Conservation (phyloP, 2,113 vertebrate species). For the Protobothrops mucrosquamatus region DNA sequence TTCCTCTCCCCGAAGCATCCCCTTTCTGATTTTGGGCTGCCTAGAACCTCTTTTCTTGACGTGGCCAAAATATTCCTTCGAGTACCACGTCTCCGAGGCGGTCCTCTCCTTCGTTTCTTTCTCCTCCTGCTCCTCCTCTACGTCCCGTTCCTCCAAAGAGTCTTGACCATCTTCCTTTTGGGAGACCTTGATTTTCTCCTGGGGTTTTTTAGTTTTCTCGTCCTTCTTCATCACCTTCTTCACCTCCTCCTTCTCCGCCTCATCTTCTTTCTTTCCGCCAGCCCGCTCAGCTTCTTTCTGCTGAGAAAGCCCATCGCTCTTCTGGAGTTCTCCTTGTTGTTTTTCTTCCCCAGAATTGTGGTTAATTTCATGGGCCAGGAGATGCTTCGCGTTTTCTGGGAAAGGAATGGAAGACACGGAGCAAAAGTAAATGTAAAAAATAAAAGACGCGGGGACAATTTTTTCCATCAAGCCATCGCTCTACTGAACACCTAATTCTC, state of each 20-base stretch:
- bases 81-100: slow-evolving; percentile 11
- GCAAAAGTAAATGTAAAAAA: background rate
- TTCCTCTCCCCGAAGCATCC: background rate
- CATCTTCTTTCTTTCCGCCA: slow-evolving; percentile 44
- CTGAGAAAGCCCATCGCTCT: slow-evolving; percentile 31
- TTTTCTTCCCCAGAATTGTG: slow-evolving; percentile 30
- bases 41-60: background rate
- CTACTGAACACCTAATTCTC: background rate
- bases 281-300: slow-evolving; percentile 62
- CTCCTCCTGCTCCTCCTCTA: slow-evolving; percentile 55
- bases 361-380: background rate
- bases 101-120: slow-evolving; percentile 54
- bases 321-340: slow-evolving; percentile 43
- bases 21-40: background rate
- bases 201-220: slow-evolving; percentile 63
- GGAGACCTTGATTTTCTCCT: slow-evolving; percentile 56
- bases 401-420: background rate
- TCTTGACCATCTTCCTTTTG: slow-evolving; percentile 2
- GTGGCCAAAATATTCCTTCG: slow-evolving; percentile 4
- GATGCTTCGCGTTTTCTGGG: slow-evolving; percentile 20
- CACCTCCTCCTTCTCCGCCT: slow-evolving; percentile 59
- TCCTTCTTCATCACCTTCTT: slow-evolving; percentile 59
- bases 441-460: background rate
- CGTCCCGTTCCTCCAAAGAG: slow-evolving; percentile 50
- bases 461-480: background rate